These are phyloP conservation scores for Ochlodes sylvanus DNA, from an alignment of 2,888 invertebrate species.

Conservation along the genomic window DNA sequence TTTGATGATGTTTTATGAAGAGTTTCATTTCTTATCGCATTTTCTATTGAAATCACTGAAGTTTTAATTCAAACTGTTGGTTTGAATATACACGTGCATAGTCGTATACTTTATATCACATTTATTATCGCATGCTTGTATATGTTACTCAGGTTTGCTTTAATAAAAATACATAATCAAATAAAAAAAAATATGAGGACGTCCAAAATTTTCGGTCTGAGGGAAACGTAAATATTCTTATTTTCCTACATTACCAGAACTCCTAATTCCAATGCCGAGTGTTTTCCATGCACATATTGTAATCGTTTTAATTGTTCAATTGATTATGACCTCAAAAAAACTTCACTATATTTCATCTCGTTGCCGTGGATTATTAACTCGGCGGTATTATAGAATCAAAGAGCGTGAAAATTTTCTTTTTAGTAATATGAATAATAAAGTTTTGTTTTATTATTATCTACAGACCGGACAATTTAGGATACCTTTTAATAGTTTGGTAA, in stretches of 20 bases:
- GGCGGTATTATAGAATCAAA: neutral
- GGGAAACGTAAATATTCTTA: neutral
- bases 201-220: slow-evolving; percentile 22
- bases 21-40: slow-evolving; percentile 10
- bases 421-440: too few relatives aligned
- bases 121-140: slow-evolving; percentile 30
- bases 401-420: neutral
- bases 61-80: neutral
- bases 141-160: slow-evolving; percentile 22
- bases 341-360: too few relatives aligned
- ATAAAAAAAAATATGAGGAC: neutral
- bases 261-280: neutral
- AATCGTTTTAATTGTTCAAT: too few relatives aligned
- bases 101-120: slow-evolving; percentile 19
- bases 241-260: neutral
- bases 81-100: neutral
- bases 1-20: slow-evolving; percentile 7
- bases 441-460: neutral
- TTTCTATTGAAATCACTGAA: slow-evolving; percentile 15
- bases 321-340: too few relatives aligned
- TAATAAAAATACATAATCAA: neutral
- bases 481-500: neutral
- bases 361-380: neutral
- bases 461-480: slow-evolving; percentile 11
- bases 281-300: neutral